Conservation (phyloP, 23 tunicate species). For the Clavelina lepadiformis region DNA sequence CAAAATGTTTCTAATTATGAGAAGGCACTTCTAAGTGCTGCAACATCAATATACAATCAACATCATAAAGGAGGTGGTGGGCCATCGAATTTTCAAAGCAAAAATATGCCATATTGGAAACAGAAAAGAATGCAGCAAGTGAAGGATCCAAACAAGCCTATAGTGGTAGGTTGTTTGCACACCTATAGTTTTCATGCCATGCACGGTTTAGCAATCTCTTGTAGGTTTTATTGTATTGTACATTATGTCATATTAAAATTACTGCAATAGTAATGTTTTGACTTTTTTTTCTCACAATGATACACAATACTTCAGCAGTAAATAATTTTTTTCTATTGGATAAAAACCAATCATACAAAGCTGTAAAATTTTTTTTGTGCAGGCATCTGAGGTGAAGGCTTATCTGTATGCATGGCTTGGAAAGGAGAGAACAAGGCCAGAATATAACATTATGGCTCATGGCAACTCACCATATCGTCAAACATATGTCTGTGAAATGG, state of each 20-base stretch:
- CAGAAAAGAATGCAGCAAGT: slow-evolving; percentile 38
- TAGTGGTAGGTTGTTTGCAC: slow-evolving; percentile 50
- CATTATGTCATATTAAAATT: no score
- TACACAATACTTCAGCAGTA: no score
- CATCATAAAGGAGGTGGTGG: slow-evolving; percentile 33
- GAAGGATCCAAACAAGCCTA: slow-evolving; percentile 64
- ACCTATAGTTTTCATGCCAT: no score
- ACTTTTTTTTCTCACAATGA: no score
- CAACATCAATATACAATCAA: slow-evolving; percentile 44
- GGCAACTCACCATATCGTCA: slow-evolving; percentile 30
- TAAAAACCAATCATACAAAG: no score
- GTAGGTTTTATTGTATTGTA: no score
- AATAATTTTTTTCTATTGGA: no score
- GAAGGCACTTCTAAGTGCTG: slow-evolving; percentile 55
- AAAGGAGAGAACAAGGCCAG: slow-evolving; percentile 43
- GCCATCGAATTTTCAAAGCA: neutral
- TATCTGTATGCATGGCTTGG: slow-evolving; percentile 77
- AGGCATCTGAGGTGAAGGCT: slow-evolving; percentile 80
- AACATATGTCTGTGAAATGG: slow-evolving; percentile 42
- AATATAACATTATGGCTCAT: slow-evolving; percentile 70
- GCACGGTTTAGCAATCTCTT: no score
- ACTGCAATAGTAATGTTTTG: no score
- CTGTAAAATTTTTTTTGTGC: neutral
- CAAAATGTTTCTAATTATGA: slow-evolving; percentile 50
- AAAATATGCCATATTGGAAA: slow-evolving; percentile 44